Evolutionary conservation across 35 echinoderm and acorn worm genomes (phyloP).

Genomic region (Chiridota heheva): DNA sequence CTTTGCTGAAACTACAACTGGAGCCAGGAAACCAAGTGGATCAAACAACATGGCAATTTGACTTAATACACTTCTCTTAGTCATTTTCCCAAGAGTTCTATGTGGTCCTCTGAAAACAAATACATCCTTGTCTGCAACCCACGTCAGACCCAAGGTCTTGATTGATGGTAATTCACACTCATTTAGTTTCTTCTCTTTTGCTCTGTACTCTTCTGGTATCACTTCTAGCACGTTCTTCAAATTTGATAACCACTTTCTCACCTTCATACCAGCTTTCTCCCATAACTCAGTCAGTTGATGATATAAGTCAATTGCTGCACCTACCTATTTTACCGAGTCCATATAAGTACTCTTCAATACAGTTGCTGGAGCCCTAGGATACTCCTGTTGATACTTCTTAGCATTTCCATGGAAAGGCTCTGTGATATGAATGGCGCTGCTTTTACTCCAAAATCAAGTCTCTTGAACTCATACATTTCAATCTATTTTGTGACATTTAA

Average conservation of each 20-base stretch:
- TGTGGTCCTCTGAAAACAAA: slow-evolving; percentile 10
- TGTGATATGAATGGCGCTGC: slow-evolving; percentile 24
- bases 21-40: slow-evolving; percentile 10
- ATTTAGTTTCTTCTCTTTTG: not conserved
- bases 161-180: slow-evolving; percentile 31
- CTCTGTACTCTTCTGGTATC: slow-evolving; percentile 35
- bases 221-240: slow-evolving; percentile 22
- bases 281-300: slow-evolving; percentile 25
- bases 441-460: slow-evolving; percentile 33
- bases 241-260: slow-evolving; percentile 41
- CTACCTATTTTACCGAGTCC: slow-evolving; percentile 15
- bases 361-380: slow-evolving; percentile 18
- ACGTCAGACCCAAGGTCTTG: slow-evolving; percentile 28
- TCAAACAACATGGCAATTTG: slow-evolving; percentile 1
- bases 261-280: slow-evolving; percentile 29
- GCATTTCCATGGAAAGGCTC: slow-evolving; percentile 11
- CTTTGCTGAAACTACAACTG: not conserved
- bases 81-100: not conserved
- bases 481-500: not conserved
- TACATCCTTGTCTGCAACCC: slow-evolving; percentile 38
- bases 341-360: slow-evolving; percentile 10
- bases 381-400: slow-evolving; percentile 7
- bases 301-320: slow-evolving; percentile 15
- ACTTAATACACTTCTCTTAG: slow-evolving; percentile 16
- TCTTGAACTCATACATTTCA: slow-evolving; percentile 31